These are phyloP conservation scores for Nesidiocoris tenuis DNA, from an alignment of 2,888 invertebrate species.

Conservation along the genomic window DNA sequence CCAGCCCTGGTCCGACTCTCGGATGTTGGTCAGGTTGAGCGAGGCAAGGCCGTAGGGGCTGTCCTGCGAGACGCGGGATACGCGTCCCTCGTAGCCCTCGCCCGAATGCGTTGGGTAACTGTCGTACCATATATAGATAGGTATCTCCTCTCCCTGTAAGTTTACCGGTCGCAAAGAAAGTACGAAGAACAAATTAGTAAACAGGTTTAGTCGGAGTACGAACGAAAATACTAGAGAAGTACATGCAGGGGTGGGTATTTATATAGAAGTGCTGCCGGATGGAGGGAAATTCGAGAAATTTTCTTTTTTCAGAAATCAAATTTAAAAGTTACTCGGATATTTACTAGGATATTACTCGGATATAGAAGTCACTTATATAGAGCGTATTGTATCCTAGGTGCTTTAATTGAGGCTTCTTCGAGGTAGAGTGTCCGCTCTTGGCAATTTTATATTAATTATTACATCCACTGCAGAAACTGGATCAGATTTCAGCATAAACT, in stretches of 20 bases:
- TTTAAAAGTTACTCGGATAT: too few relatives aligned
- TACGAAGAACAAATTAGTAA: not conserved
- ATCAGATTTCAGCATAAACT: too few relatives aligned
- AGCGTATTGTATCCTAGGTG: too few relatives aligned
- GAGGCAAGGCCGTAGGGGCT: constrained; percentile 88
- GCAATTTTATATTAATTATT: too few relatives aligned
- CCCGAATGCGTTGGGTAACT: constrained; percentile 96
- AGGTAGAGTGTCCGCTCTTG: too few relatives aligned
- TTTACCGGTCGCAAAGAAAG: not conserved
- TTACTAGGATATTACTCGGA: too few relatives aligned
- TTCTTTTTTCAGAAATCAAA: too few relatives aligned
- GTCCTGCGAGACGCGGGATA: constrained; percentile 83
- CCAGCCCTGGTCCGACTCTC: constrained; percentile 94
- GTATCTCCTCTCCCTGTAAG: constrained; percentile 86
- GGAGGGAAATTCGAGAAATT: too few relatives aligned
- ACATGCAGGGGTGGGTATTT: not conserved
- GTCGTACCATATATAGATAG: constrained; percentile 98
- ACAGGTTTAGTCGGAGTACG: not conserved
- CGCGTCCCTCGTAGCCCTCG: constrained; percentile 88
- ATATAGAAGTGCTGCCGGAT: not conserved
- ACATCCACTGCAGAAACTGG: too few relatives aligned
- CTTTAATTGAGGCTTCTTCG: too few relatives aligned
- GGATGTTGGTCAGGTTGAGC: constrained; percentile 92
- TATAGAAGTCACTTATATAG: too few relatives aligned
- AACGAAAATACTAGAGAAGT: not conserved